Evolutionary conservation across 2,888 invertebrate species (phyloP), one percentile per base, ranked within the genome.

Genomic region (Dione vanillae): DNA sequence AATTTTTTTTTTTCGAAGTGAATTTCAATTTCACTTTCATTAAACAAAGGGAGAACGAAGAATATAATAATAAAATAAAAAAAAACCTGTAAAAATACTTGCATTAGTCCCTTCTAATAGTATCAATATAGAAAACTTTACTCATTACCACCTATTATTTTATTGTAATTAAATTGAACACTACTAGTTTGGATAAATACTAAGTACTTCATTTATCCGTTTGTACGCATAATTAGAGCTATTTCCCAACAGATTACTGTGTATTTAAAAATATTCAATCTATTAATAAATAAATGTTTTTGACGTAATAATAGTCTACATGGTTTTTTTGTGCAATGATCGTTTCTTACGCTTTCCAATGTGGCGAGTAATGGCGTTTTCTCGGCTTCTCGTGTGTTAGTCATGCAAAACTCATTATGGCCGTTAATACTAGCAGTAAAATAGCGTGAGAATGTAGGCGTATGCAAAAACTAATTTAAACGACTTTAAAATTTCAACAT

Each of bases 321-420:
- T 16, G 49, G 47, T 37, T 67, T 62, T 71, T 67, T 69, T 70
- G 41, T 61, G 54, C 19, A 73, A 61, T 65, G 67, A 65, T 58
- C 35, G 70, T 72, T 37, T 64, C 68, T 70, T 68, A 68, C 82
- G 83, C 89, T 91, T 90, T 90, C 89, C 80, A 86, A 86, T 84
- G 85, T 83, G 85, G 88, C 88, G 87, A 76, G 78, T 73, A 79
- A 78, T 80, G 77, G 80, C 85, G 85, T 77, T 85, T 85, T 83
- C 77, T 79, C 70, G 74, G 77, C 78, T 79, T 79, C 78, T 79
- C 79, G 76, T 74, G 80, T 81, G 82, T 84, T 82, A 85, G 85
- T 89, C 91, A 90, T 90, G 91, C 91, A 90, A 87, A 89, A 84
- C 85, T 87, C 88, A 90, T 91, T 87, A 88, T 76, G 75, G 79